These are phyloP conservation scores for Henicopernis longicauda DNA, from an alignment of 2,113 vertebrate genomes.

Conservation along the genomic window DNA sequence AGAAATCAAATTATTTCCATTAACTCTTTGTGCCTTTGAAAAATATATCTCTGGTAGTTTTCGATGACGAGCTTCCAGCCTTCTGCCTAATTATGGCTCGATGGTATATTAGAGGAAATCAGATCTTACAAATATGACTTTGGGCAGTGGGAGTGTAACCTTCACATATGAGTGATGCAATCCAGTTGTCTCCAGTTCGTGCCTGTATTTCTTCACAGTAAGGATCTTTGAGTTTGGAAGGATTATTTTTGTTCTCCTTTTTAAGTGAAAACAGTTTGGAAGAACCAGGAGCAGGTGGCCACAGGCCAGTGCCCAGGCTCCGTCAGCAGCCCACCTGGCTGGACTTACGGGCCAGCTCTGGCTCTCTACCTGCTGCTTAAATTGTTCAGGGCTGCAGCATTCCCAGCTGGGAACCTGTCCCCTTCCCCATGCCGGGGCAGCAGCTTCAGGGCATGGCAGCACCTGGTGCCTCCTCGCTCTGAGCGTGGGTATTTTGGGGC, in stretches of 20 bases:
- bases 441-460: neutral
- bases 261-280: neutral
- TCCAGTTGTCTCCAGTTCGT: neutral
- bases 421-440: neutral
- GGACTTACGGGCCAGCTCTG: neutral
- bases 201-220: neutral
- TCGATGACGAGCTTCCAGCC: neutral
- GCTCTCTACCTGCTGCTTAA: neutral
- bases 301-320: neutral
- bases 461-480: neutral
- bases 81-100: neutral
- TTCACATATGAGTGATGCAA: neutral
- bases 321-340: neutral
- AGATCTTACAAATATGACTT: neutral
- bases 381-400: neutral
- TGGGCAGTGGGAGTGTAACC: neutral
- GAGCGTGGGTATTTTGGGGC: neutral
- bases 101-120: neutral
- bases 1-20: neutral
- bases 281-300: neutral
- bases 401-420: neutral
- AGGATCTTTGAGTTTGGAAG: neutral
- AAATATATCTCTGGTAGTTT: neutral
- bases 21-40: constrained; percentile 20
- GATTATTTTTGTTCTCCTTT: neutral